phyloP scores from a whole-genome alignment of 2,113 vertebrate genomes.

The Apteryx mantelli region DNA sequence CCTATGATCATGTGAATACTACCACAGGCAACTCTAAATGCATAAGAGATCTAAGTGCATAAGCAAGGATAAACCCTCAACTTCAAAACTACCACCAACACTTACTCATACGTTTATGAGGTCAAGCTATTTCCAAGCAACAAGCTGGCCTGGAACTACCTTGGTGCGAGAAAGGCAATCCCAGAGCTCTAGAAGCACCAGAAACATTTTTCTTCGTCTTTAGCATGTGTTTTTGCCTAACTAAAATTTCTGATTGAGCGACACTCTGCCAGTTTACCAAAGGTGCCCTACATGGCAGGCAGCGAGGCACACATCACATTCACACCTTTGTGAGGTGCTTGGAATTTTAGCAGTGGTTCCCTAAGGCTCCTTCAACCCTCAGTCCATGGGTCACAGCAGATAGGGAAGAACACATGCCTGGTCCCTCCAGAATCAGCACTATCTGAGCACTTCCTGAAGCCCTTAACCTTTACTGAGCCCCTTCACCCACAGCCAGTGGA shows the following conservation, averaged over 20 bases:
- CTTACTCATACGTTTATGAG: accelerated
- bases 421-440: background rate
- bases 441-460: background rate
- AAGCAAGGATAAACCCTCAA: background rate
- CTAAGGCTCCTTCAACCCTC: background rate
- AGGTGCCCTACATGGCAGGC: background rate
- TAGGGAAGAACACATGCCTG: background rate
- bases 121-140: background rate
- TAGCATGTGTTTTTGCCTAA: background rate
- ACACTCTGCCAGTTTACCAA: background rate
- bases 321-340: background rate
- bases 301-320: background rate
- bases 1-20: accelerated
- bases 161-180: background rate
- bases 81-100: no score
- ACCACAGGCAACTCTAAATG: background rate
- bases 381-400: background rate
- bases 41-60: background rate
- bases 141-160: background rate
- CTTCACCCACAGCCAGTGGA: no score
- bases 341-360: background rate
- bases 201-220: background rate
- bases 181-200: background rate
- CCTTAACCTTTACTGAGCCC: background rate
- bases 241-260: background rate